A percentile compares a stretch with the other conserved stretches of the same genome.
Conservation (phyloP, 35 echinoderm and acorn worm species). For the Apostichopus japonicus region DNA sequence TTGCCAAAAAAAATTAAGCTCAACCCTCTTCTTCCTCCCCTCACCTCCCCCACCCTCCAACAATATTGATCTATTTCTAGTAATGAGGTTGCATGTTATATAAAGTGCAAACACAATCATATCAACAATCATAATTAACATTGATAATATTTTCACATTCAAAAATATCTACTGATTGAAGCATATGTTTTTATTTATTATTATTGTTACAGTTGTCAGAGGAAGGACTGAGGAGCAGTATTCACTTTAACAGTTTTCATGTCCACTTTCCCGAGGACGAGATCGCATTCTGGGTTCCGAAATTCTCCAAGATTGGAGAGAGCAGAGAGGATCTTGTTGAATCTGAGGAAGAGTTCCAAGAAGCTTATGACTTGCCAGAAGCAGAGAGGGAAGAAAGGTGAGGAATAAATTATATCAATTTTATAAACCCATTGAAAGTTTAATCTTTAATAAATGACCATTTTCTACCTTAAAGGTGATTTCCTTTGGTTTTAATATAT, state of each 20-base stretch:
- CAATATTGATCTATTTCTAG: too few species aligned
- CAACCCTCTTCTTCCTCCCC: too few species aligned
- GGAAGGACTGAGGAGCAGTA: slow-evolving; percentile 3
- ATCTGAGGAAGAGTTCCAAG: neutral
- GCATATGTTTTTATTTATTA: neutral
- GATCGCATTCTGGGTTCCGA: slow-evolving; percentile 15
- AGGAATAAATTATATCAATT: neutral
- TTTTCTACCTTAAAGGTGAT: too few species aligned
- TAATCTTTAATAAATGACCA: too few species aligned
- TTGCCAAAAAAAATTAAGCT: too few species aligned
- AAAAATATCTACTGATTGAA: too few species aligned
- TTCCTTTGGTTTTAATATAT: too few species aligned
- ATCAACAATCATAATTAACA: too few species aligned
- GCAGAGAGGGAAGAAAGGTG: neutral
- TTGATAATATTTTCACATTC: too few species aligned
- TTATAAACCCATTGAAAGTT: neutral
- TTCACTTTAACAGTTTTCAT: slow-evolving; percentile 44
- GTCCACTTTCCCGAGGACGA: neutral
- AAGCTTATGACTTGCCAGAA: neutral
- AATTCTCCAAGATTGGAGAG: neutral
- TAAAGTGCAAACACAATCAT: too few species aligned
- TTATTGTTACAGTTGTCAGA: neutral
- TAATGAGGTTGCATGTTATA: too few species aligned
- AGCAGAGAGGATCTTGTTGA: neutral
- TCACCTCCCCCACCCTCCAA: too few species aligned